A percentile compares a stretch with the other conserved stretches of the same genome.
phyloP scores from a whole-genome alignment of 2,797 vertebrate genomes.

The Lates japonicus region DNA sequence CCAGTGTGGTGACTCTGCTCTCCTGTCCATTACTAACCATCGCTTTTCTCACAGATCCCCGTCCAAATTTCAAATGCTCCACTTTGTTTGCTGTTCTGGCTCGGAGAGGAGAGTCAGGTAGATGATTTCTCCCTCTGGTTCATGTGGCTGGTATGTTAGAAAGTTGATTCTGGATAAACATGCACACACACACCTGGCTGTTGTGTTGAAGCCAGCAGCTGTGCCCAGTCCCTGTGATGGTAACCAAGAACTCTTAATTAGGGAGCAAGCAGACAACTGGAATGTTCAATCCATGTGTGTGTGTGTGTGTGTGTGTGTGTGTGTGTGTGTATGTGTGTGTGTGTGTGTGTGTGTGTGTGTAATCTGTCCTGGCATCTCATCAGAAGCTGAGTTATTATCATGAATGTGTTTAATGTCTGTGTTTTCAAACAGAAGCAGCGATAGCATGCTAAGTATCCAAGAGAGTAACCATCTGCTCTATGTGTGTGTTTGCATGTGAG shows the following conservation, averaged over 20 bases:
- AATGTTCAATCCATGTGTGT: slow-evolving; percentile 2
- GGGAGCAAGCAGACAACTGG: slow-evolving; percentile 16
- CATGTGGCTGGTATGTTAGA: background rate
- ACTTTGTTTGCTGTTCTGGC: background rate
- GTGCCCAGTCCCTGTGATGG: slow-evolving; percentile 16
- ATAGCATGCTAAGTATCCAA: slow-evolving; percentile 34
- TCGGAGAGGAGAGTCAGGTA: background rate
- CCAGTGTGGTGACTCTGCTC: slow-evolving; percentile 1
- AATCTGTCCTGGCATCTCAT: slow-evolving; percentile 41
- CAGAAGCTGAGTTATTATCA: slow-evolving; percentile 49
- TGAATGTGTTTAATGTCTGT: slow-evolving; percentile 41
- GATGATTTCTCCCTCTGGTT: background rate
- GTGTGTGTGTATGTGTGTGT: slow-evolving; percentile 8
- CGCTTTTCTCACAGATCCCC: background rate
- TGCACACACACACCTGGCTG: slow-evolving; percentile 13
- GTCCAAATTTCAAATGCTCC: background rate
- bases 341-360: background rate
- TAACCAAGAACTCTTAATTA: slow-evolving; percentile 44
- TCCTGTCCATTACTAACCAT: background rate
- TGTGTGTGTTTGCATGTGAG: slow-evolving; percentile 11
- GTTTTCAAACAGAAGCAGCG: slow-evolving; percentile 38
- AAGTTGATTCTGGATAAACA: slow-evolving; percentile 6
- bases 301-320: slow-evolving; percentile 18
- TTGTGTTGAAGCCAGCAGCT: slow-evolving; percentile 29
- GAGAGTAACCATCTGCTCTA: slow-evolving; percentile 59